Conservation (phyloP, 2,113 vertebrate genomes). For the Acanthisitta chloris region DNA sequence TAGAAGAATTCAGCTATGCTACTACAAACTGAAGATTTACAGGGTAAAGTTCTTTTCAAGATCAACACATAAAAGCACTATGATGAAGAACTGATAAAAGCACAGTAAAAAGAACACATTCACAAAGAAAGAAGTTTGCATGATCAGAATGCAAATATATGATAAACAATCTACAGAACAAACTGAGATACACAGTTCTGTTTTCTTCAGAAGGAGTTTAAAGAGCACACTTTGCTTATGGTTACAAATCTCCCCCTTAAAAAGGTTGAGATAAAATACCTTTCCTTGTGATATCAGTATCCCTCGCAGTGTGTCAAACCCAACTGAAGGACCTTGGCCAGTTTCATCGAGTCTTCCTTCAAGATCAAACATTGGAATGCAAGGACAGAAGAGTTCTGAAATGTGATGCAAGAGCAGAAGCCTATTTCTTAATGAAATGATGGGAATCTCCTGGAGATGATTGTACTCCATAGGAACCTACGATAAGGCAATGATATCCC, state of each 20-base stretch:
- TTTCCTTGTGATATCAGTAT: conserved; percentile 98
- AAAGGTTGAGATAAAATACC: conserved; percentile 66
- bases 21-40: background rate
- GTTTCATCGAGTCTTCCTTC: conserved; percentile 92
- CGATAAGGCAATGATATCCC: background rate
- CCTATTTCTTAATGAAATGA: conserved; percentile 90
- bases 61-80: background rate
- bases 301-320: conserved; percentile 91
- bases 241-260: background rate
- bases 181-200: background rate
- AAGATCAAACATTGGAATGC: conserved; percentile 98
- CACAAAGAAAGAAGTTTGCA: background rate
- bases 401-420: conserved; percentile 94
- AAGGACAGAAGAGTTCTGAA: conserved; percentile 97
- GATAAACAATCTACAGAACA: background rate
- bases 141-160: background rate
- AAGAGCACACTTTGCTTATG: background rate
- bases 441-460: conserved; percentile 92
- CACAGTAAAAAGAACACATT: background rate
- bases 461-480: conserved; percentile 99
- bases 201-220: background rate
- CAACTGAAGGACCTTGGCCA: conserved; percentile 90
- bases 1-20: background rate
- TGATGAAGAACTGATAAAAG: background rate
- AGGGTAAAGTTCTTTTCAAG: background rate